Conservation (phyloP, 2,113 vertebrate genomes). For the Pterocles burchelli region DNA sequence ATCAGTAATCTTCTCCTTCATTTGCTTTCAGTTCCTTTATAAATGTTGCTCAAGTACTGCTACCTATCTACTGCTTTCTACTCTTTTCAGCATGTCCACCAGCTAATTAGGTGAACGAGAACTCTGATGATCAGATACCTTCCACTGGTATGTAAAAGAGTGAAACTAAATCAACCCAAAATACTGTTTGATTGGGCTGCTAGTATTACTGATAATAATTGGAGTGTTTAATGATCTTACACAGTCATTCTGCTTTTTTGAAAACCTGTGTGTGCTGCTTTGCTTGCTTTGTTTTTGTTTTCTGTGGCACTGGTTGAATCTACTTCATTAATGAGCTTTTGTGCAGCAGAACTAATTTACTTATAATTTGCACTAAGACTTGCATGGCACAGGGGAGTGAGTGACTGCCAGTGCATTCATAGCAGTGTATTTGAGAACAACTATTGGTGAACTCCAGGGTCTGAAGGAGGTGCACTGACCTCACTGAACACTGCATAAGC, state of each 20-base stretch:
- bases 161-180: slow-evolving; percentile 55
- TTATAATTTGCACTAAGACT: not conserved
- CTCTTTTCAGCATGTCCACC: slow-evolving; percentile 81
- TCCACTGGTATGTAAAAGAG: slow-evolving; percentile 83
- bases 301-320: not conserved
- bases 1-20: slow-evolving; percentile 22
- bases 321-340: not conserved
- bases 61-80: slow-evolving; percentile 81
- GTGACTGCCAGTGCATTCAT: not conserved
- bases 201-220: slow-evolving; percentile 14
- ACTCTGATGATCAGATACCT: slow-evolving; percentile 77
- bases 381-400: not conserved
- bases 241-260: not conserved
- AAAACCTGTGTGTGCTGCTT: slow-evolving; percentile 38
- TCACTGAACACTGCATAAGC: not conserved
- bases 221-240: slow-evolving; percentile 9
- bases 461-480: not conserved
- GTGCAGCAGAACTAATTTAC: not conserved
- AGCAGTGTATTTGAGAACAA: not conserved
- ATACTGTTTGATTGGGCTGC: slow-evolving; percentile 49
- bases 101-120: slow-evolving; percentile 79
- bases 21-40: slow-evolving; percentile 71
- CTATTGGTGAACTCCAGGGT: not conserved
- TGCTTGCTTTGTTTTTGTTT: slow-evolving; percentile 46
- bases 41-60: slow-evolving; percentile 74